Conservation (phyloP, 2,797 vertebrate genomes). For the Syngnathus rostellatus region DNA sequence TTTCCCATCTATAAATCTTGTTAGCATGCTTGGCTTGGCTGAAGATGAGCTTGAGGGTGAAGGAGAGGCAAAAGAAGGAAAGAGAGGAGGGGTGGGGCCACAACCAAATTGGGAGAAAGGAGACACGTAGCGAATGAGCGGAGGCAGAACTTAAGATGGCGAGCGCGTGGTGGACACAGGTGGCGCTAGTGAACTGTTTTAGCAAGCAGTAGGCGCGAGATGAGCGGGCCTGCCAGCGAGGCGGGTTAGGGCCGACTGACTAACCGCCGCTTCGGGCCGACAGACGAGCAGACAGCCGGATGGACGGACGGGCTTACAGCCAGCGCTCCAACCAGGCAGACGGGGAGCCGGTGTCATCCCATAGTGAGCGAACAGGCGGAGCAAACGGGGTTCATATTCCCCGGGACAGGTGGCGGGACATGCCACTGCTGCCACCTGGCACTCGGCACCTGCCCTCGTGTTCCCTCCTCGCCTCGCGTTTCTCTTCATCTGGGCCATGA, state of each 20-base stretch:
- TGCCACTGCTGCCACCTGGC: slow-evolving; percentile 63
- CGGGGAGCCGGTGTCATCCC: slow-evolving; percentile 48
- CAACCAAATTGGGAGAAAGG: background rate
- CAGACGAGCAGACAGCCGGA: slow-evolving; percentile 47
- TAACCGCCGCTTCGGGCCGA: slow-evolving; percentile 39
- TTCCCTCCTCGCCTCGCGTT: slow-evolving; percentile 27
- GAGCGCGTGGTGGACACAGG: slow-evolving; percentile 24
- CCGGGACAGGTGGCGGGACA: slow-evolving; percentile 64
- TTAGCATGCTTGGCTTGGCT: slow-evolving; percentile 46
- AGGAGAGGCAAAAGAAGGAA: slow-evolving; percentile 16
- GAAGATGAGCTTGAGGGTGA: slow-evolving; percentile 22
- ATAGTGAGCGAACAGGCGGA: slow-evolving; percentile 59
- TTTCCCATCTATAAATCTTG: slow-evolving; percentile 42
- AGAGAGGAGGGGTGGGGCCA: background rate
- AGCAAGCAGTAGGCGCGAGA: slow-evolving; percentile 17
- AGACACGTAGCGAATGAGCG: slow-evolving; percentile 11
- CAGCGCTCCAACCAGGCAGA: slow-evolving; percentile 49
- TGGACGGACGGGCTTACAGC: slow-evolving; percentile 54
- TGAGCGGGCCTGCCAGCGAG: slow-evolving; percentile 32
- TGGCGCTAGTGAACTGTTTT: slow-evolving; percentile 34
- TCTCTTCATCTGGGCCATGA: slow-evolving; percentile 40
- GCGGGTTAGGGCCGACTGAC: slow-evolving; percentile 23
- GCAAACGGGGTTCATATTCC: slow-evolving; percentile 58
- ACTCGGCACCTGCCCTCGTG: slow-evolving; percentile 23
- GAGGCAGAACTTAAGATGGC: slow-evolving; percentile 2